phyloP scores from a whole-genome alignment of 1,140 invertebrate genomes.

The Pseudomyrmex sp. region DNA sequence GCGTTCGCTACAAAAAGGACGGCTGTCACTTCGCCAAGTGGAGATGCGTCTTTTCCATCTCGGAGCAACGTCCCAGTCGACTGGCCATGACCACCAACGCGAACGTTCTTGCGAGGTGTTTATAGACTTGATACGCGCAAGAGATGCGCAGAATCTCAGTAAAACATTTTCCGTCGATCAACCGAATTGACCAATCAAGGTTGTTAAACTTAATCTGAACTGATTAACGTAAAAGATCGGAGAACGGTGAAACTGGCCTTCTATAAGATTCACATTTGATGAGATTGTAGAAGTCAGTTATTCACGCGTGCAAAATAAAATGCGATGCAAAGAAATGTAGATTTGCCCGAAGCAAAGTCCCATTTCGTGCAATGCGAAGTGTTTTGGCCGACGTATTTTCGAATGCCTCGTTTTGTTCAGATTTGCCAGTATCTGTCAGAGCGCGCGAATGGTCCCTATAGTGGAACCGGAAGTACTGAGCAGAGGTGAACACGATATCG shows the following conservation, averaged over 20 bases:
- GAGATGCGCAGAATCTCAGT: no score
- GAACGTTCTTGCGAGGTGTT: slow-evolving; percentile 92
- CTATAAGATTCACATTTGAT: neutral
- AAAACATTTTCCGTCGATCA: no score
- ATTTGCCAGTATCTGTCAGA: slow-evolving; percentile 98
- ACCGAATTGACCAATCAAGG: no score
- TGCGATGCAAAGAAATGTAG: neutral
- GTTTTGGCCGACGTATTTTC: neutral
- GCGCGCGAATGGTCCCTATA: slow-evolving; percentile 97
- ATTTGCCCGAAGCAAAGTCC: neutral
- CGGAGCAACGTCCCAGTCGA: slow-evolving; percentile 94
- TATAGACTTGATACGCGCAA: neutral
- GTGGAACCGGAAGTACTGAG: slow-evolving; percentile 97
- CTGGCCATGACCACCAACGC: slow-evolving; percentile 96
- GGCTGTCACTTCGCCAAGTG: slow-evolving; percentile 99
- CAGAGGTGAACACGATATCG: slow-evolving; percentile 92
- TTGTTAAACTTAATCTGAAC: no score
- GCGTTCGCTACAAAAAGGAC: slow-evolving; percentile 98
- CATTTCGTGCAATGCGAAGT: slow-evolving; percentile 6
- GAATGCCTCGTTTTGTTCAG: slow-evolving; percentile 78
- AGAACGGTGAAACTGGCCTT: no score
- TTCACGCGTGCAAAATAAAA: neutral
- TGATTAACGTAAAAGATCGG: no score
- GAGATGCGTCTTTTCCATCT: slow-evolving; percentile 98
- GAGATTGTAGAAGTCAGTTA: neutral